A percentile compares a stretch with the other conserved stretches of the same genome.
These are phyloP conservation scores for Lagenorhynchus albirostris DNA, from an alignment of 2,113 vertebrate species.

Conservation along the genomic window DNA sequence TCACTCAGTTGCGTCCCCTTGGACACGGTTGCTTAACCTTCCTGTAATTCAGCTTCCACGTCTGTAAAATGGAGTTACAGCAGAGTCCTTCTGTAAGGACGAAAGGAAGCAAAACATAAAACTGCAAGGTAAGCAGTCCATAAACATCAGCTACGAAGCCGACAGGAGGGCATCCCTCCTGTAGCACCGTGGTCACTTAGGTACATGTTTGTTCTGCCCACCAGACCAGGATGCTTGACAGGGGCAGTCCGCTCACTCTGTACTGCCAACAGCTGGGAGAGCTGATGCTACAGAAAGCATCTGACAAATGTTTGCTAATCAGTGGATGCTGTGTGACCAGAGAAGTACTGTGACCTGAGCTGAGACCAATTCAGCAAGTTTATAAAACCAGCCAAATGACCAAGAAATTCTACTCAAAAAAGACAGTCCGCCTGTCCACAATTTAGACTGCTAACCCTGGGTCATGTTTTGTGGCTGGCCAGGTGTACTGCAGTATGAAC, in stretches of 20 bases:
- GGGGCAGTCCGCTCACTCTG: neutral
- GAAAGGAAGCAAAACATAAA: neutral
- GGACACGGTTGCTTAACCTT: neutral
- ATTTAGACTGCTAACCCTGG: neutral
- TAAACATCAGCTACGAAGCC: neutral
- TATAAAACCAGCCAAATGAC: neutral
- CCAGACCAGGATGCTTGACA: too few relatives aligned
- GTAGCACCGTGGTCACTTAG: neutral
- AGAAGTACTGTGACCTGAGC: neutral
- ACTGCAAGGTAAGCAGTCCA: neutral
- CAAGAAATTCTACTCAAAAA: neutral
- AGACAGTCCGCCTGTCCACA: neutral
- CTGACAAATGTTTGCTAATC: too few relatives aligned
- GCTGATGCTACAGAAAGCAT: neutral
- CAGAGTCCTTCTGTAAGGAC: neutral
- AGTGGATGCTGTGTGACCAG: neutral
- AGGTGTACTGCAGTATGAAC: neutral
- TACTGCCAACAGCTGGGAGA: neutral
- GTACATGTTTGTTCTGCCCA: too few relatives aligned
- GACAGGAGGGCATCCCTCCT: accelerated
- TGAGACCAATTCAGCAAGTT: too few relatives aligned
- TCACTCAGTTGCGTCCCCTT: accelerated
- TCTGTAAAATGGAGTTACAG: neutral
- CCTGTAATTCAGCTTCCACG: neutral
- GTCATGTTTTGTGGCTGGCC: neutral